phyloP scores from a whole-genome alignment of 2,888 invertebrate species.

The Noctua janthe region DNA sequence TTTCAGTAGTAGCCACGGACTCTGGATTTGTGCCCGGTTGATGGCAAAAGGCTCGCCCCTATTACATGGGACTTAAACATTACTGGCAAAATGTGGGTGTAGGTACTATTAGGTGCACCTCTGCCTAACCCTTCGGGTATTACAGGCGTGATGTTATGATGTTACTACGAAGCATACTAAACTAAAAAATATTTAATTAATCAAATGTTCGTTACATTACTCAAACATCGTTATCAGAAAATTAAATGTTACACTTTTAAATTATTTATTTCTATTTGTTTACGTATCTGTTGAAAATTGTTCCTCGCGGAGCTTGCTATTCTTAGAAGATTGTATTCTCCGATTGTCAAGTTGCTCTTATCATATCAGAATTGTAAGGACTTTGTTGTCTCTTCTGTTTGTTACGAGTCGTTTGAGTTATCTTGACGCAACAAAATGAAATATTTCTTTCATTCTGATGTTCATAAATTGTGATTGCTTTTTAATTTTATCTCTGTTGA shows the following conservation, averaged over 20 bases:
- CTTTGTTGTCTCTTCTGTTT: slow-evolving; percentile 59
- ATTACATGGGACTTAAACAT: too few species aligned
- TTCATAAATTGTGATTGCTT: slow-evolving; percentile 60
- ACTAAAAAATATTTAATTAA: not conserved
- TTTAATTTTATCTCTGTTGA: slow-evolving; percentile 51
- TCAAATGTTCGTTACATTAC: not conserved
- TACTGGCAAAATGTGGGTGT: too few species aligned
- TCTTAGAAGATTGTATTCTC: slow-evolving; percentile 57
- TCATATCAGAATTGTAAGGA: slow-evolving; percentile 61
- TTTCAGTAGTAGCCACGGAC: too few species aligned
- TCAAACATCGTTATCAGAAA: slow-evolving; percentile 27
- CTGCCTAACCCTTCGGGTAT: not conserved
- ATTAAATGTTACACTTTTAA: slow-evolving; percentile 20
- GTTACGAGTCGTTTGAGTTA: slow-evolving; percentile 52
- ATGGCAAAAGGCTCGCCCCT: too few species aligned
- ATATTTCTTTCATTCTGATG: slow-evolving; percentile 48
- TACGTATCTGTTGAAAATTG: slow-evolving; percentile 27
- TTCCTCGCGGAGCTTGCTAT: slow-evolving; percentile 25
- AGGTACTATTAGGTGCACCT: too few species aligned
- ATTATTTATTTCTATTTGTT: slow-evolving; percentile 30
- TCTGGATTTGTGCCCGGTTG: too few species aligned
- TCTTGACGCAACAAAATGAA: slow-evolving; percentile 59
- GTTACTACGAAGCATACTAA: not conserved
- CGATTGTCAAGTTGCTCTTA: slow-evolving; percentile 65
- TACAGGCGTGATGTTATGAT: too few species aligned